Percentiles rank a stretch among this genome's conserved stretches.
Evolutionary conservation across 2,888 invertebrate species (phyloP).

Genomic region (Drosophila monieri): DNA sequence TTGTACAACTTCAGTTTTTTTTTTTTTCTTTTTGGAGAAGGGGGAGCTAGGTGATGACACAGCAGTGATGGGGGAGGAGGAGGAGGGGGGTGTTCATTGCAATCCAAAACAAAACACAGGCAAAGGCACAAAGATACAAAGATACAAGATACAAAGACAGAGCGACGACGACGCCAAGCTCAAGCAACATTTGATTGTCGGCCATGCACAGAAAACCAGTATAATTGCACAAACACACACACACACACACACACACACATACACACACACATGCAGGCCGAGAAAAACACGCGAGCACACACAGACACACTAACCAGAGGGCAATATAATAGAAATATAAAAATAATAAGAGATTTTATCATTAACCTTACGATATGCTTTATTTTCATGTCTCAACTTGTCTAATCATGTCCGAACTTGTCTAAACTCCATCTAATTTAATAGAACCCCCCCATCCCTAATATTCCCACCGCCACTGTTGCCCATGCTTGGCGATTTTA

Average conservation of each 20-base stretch:
- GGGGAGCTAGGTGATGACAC: slow-evolving; percentile 53
- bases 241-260: slow-evolving; percentile 14
- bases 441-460: background rate
- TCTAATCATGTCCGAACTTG: background rate
- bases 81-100: slow-evolving; percentile 37
- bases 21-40: background rate
- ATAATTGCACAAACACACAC: slow-evolving; percentile 68
- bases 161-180: slow-evolving; percentile 34
- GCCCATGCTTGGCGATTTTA: background rate
- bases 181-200: slow-evolving; percentile 71
- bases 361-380: background rate
- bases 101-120: slow-evolving; percentile 38
- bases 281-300: slow-evolving; percentile 16
- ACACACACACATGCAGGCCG: slow-evolving; percentile 9
- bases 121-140: slow-evolving; percentile 22
- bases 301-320: slow-evolving; percentile 15
- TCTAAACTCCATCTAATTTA: background rate
- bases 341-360: background rate
- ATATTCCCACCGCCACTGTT: background rate
- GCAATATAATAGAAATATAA: slow-evolving; percentile 12
- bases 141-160: slow-evolving; percentile 51
- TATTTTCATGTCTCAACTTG: background rate
- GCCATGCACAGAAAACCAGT: slow-evolving; percentile 73
- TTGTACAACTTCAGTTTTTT: slow-evolving; percentile 38
- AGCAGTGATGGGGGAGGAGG: slow-evolving; percentile 30